Evolutionary conservation across 2,888 invertebrate genomes (phyloP), one percentile per base, ranked within the genome.

Genomic region (Ephialtes manifestator): DNA sequence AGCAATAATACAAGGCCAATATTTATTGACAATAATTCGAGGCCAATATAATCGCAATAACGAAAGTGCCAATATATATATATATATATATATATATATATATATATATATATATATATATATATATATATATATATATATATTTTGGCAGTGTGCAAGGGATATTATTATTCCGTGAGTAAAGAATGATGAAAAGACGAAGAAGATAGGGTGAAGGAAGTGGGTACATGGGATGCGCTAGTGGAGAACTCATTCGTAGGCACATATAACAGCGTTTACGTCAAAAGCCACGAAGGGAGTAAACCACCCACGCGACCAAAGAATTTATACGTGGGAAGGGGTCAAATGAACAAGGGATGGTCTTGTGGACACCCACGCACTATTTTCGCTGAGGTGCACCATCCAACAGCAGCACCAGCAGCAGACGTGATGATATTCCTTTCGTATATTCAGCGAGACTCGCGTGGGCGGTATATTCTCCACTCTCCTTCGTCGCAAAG

Each of bases 321-420:
- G 58, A 81, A 80, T 76, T 72, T 51, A 72, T 48, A 63, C 58
- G 72, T 55, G 31, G 58, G 51, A 81, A 48, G 39, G 39, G 72
- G 35, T 31, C 46, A 48, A 51, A 43, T 11, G 72, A 48, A 28
- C 72, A 20, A 68, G 71, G 84, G 77, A 76, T 68, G 72, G 68
- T 65, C 72, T 5, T 31, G 75, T 18, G 8, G 58, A 74, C 84
- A 81, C 84, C 81, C 81, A 84, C 84, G 84, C 79, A 55, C 35
- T 55, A 39, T 72, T 67, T 68, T 81, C 71, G 72, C 58, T 15
- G 28, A 51, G 80, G 55, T 77, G 65, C 63, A 20, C n/a, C 63
- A 63, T 35, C 31, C 24, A 39, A 39, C 39, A 10, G 8, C 39
- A 39, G 60, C 13, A n/a, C 13, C 60, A 60, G n/a, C 60, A 15